These are phyloP conservation scores for Hoplodrina ambigua DNA, from an alignment of 2,888 invertebrate genomes.

Conservation along the genomic window DNA sequence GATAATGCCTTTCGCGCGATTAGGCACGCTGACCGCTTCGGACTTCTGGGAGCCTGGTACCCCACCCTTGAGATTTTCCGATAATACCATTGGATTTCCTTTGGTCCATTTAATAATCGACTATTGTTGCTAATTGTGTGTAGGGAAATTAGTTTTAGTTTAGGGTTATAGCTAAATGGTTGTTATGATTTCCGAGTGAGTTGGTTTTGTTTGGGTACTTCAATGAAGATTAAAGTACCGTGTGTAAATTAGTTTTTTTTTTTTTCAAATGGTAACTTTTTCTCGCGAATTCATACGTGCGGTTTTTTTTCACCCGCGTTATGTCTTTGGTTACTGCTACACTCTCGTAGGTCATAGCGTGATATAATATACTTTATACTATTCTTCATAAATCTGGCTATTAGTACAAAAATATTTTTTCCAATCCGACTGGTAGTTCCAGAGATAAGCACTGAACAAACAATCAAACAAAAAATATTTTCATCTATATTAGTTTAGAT, in stretches of 20 bases:
- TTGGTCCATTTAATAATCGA: slow-evolving; percentile 72
- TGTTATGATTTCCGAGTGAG: slow-evolving; percentile 53
- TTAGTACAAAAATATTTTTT: too few species aligned
- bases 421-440: too few species aligned
- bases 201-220: slow-evolving; percentile 33
- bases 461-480: too few species aligned
- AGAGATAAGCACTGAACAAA: too few species aligned
- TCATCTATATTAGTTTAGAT: too few species aligned
- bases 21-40: slow-evolving; percentile 86
- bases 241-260: background rate
- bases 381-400: too few species aligned
- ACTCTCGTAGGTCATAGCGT: too few species aligned
- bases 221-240: background rate
- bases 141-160: slow-evolving; percentile 62
- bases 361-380: too few species aligned
- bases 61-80: slow-evolving; percentile 75
- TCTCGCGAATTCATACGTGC: too few species aligned
- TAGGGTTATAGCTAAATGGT: slow-evolving; percentile 38
- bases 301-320: too few species aligned
- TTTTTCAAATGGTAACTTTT: too few species aligned
- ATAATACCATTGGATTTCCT: slow-evolving; percentile 74
- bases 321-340: too few species aligned
- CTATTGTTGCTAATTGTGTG: slow-evolving; percentile 64
- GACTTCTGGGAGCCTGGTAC: slow-evolving; percentile 79
- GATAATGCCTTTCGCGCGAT: slow-evolving; percentile 89